These are phyloP conservation scores for Tipula helvola DNA, from an alignment of 2,888 invertebrate species.

Conservation along the genomic window DNA sequence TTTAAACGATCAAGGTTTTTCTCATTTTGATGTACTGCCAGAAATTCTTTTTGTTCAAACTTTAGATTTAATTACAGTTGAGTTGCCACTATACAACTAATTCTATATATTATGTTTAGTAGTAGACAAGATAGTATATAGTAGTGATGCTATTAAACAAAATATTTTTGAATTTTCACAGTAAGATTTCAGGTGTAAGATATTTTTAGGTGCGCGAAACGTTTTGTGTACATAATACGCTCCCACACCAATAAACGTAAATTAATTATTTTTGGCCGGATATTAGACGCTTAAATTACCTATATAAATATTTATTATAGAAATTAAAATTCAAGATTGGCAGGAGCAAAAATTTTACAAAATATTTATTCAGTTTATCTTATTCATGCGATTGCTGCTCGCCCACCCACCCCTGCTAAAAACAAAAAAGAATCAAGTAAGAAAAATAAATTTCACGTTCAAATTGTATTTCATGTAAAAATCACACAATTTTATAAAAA, in stretches of 20 bases:
- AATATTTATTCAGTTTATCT: background rate
- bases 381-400: background rate
- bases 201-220: background rate
- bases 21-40: background rate
- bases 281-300: background rate
- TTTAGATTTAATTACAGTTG: background rate
- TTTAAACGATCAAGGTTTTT: constrained; percentile 5
- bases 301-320: background rate
- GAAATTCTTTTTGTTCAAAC: background rate
- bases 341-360: background rate
- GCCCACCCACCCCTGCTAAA: too few relatives aligned
- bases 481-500: background rate
- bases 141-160: background rate
- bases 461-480: background rate
- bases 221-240: background rate
- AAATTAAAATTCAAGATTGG: background rate
- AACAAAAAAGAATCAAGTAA: background rate
- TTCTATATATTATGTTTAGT: too few relatives aligned
- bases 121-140: background rate
- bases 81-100: background rate
- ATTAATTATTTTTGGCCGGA: background rate
- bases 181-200: background rate
- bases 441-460: background rate
- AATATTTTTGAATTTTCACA: background rate
- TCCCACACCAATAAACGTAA: background rate